Evolutionary conservation across 2,113 vertebrate species (phyloP).

Genomic region (Jacana jacana): DNA sequence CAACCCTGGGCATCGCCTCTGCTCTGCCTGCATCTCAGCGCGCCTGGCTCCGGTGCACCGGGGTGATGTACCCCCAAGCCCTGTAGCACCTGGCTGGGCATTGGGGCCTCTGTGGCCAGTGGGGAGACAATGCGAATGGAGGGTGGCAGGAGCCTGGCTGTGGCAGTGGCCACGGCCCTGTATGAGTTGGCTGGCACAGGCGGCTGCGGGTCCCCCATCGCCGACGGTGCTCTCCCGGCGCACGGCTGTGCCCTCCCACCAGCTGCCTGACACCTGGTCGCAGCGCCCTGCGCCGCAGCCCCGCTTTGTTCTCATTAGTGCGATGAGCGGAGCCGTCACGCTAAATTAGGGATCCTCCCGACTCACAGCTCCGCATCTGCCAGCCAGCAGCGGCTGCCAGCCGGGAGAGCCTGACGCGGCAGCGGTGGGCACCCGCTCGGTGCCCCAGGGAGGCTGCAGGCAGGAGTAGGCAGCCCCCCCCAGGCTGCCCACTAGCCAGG

Average conservation of each 20-base stretch:
- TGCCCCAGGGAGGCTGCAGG: neutral
- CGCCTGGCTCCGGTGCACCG: fast-evolving
- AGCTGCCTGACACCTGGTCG: neutral
- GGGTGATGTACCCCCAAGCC: neutral
- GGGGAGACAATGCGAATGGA: neutral
- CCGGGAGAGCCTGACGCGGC: neutral
- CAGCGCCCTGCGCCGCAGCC: neutral
- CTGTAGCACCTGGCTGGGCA: neutral
- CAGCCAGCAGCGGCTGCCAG: neutral
- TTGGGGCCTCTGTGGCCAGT: fast-evolving
- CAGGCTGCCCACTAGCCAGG: neutral
- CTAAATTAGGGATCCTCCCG: neutral
- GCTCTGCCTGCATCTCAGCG: neutral
- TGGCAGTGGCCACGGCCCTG: neutral
- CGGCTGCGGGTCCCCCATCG: fast-evolving
- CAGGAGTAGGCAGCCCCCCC: neutral
- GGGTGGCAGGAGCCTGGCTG: neutral
- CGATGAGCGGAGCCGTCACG: neutral
- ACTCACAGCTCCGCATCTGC: neutral
- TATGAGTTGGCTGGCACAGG: neutral
- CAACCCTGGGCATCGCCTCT: neutral
- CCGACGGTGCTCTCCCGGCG: fast-evolving
- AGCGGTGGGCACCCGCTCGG: fast-evolving
- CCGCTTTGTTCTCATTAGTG: conserved; percentile 32
- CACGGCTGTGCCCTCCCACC: fast-evolving